These are phyloP conservation scores for Pristionchus arcanus DNA, from an alignment of 2,888 invertebrate genomes.

Conservation along the genomic window DNA sequence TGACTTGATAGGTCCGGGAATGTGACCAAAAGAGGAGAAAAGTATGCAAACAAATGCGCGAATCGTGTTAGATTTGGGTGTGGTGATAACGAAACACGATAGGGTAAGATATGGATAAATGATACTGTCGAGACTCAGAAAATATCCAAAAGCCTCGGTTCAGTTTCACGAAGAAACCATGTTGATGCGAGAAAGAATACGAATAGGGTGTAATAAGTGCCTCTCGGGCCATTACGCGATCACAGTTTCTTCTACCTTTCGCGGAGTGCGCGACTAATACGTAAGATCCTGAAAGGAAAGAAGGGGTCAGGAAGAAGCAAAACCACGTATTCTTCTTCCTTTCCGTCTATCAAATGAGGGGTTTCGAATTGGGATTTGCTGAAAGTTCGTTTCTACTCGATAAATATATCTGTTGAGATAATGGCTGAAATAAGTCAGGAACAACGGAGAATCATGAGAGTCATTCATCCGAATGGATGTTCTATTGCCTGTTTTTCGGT, in stretches of 20 bases:
- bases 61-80: neutral
- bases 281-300: constrained; percentile 1
- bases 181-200: no score
- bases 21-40: neutral
- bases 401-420: no score
- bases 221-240: constrained; percentile 16
- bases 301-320: neutral
- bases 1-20: neutral
- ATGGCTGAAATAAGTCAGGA: no score
- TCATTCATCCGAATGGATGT: no score
- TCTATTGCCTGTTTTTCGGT: no score
- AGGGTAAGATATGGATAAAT: neutral
- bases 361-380: neutral
- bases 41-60: neutral
- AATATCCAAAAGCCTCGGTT: no score
- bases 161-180: no score
- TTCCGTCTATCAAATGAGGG: neutral
- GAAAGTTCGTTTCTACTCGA: neutral
- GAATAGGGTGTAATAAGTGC: neutral
- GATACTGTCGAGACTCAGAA: no score
- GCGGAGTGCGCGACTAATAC: constrained; percentile 3
- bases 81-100: neutral
- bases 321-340: neutral
- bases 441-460: no score
- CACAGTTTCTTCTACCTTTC: neutral